These are phyloP conservation scores for Caretta caretta DNA, from an alignment of 2,113 vertebrate genomes.

Conservation along the genomic window DNA sequence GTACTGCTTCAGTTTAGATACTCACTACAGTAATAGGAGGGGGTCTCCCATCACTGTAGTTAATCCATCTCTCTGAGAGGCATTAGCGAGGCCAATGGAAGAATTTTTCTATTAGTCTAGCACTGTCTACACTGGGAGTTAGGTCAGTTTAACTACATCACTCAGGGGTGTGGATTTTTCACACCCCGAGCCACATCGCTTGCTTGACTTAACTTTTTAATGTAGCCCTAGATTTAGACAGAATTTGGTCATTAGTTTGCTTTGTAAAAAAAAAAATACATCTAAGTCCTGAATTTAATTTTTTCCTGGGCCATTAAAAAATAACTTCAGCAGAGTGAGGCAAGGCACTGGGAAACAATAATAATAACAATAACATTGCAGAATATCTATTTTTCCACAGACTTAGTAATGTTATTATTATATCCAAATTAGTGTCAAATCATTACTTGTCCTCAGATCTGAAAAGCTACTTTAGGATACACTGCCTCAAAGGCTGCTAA, in stretches of 20 bases:
- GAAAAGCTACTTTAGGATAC: constrained; percentile 6
- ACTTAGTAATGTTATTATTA: background rate
- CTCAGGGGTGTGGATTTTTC: background rate
- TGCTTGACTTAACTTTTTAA: background rate
- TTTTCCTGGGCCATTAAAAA: background rate
- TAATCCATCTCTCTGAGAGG: background rate
- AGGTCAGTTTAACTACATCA: background rate
- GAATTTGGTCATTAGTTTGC: background rate
- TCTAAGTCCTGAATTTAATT: fast-evolving
- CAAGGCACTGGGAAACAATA: background rate
- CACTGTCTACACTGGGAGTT: background rate
- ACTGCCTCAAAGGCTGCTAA: background rate
- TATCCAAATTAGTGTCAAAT: constrained; percentile 19
- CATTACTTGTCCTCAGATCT: background rate
- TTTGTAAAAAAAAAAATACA: background rate
- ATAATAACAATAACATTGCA: background rate
- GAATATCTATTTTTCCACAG: background rate
- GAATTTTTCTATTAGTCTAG: background rate
- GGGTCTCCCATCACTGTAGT: background rate
- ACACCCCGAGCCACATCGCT: background rate
- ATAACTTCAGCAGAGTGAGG: background rate
- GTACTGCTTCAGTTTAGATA: background rate
- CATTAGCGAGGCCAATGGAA: background rate
- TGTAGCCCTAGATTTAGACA: no score
- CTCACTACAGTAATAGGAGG: background rate